Percentiles rank a stretch among this genome's conserved stretches.
Evolutionary conservation across 2,113 vertebrate species (phyloP).

Genomic region (Mesoclemmys tuberculata): DNA sequence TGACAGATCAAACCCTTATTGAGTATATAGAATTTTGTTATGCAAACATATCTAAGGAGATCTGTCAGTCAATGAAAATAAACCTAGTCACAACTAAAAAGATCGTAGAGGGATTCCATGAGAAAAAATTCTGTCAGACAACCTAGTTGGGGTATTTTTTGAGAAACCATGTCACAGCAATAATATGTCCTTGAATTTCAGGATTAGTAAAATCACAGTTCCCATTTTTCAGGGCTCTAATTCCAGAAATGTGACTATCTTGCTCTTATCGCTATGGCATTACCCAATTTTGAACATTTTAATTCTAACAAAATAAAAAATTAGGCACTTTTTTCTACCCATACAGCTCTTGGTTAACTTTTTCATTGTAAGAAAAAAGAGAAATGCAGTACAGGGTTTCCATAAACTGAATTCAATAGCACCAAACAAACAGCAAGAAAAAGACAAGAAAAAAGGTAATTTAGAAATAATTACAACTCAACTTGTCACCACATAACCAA

Average conservation of each 20-base stretch:
- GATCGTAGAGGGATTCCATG: neutral
- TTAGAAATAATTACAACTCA: neutral
- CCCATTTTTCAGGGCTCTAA: neutral
- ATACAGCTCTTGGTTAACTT: neutral
- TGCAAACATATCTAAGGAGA: constrained; percentile 27
- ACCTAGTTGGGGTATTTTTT: neutral
- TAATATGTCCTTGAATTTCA: neutral
- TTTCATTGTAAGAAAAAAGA: neutral
- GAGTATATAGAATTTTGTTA: constrained; percentile 16
- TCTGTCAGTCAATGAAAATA: constrained; percentile 15
- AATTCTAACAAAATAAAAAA: neutral
- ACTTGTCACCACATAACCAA: constrained; percentile 11
- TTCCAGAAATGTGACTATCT: neutral
- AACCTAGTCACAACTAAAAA: neutral
- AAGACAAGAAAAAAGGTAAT: neutral
- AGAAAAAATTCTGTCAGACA: neutral
- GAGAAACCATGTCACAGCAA: neutral
- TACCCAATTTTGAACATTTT: neutral
- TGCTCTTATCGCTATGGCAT: neutral
- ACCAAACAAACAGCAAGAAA: neutral
- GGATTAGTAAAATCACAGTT: neutral
- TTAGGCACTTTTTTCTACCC: neutral
- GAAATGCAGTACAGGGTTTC: neutral
- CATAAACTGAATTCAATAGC: neutral
- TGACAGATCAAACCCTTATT: neutral